Percentiles rank a stretch among this genome's conserved stretches.
Evolutionary conservation across 2,797 vertebrate species (phyloP).

Genomic region (Siniperca scherzeri): DNA sequence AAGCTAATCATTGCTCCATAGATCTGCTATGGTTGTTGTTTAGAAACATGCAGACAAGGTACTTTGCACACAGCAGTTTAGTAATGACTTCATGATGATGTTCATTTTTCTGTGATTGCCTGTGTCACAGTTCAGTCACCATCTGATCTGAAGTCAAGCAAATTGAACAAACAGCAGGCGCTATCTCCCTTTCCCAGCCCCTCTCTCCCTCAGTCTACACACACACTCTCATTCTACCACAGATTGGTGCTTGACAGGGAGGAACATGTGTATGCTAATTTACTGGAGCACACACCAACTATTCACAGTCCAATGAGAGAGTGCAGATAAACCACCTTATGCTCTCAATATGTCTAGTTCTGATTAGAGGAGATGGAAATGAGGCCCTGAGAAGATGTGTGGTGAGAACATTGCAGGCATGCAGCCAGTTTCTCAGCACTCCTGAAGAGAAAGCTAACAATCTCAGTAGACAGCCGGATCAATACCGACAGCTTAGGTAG

Average conservation of each 20-base stretch:
- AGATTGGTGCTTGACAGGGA: conserved; percentile 61
- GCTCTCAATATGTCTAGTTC: conserved; percentile 67
- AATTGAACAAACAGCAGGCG: conserved; percentile 74
- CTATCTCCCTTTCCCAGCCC: conserved; percentile 67
- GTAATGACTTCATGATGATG: conserved; percentile 58
- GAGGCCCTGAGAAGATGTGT: conserved; percentile 60
- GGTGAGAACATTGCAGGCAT: conserved; percentile 50
- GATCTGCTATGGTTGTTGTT: conserved; percentile 21
- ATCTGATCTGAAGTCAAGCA: conserved; percentile 79
- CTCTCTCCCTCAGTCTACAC: conserved; percentile 28
- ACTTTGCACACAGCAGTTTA: conserved; percentile 36
- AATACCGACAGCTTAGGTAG: conserved; percentile 53
- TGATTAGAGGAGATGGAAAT: conserved; percentile 79
- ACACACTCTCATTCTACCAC: conserved; percentile 56
- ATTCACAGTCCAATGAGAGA: conserved; percentile 75
- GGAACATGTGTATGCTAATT: conserved; percentile 76
- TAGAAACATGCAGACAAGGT: conserved; percentile 15
- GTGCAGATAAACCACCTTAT: conserved; percentile 70
- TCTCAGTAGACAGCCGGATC: conserved; percentile 55
- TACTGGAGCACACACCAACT: conserved; percentile 51
- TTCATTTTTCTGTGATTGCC: conserved; percentile 67
- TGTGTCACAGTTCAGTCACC: conserved; percentile 72
- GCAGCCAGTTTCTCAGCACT: conserved; percentile 61
- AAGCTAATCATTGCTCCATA: not conserved
- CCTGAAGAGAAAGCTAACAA: conserved; percentile 43